These are phyloP conservation scores for Marisa cornuarietis DNA, from an alignment of 1,140 invertebrate genomes.

Conservation along the genomic window DNA sequence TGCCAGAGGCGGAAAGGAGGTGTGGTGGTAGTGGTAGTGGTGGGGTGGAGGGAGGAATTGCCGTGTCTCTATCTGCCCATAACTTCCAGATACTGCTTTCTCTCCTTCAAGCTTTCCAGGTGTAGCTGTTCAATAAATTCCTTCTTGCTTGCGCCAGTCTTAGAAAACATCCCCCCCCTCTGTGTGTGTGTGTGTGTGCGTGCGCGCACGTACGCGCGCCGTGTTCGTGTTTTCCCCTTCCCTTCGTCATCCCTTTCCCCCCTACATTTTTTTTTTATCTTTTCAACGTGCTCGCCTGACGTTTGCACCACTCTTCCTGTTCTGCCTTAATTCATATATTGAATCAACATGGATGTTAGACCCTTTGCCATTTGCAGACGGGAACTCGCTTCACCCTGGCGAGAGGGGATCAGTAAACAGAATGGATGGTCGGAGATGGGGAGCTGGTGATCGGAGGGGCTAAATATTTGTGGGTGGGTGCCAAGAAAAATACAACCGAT, in stretches of 20 bases:
- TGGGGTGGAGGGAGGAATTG: too few species aligned
- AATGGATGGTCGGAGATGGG: constrained; percentile 14
- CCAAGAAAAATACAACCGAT: constrained; percentile 24
- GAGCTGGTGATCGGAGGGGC: background rate
- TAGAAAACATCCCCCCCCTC: too few species aligned
- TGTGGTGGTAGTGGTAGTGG: too few species aligned
- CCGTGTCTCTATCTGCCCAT: too few species aligned
- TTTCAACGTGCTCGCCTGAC: background rate
- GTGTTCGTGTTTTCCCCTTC: too few species aligned
- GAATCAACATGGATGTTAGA: background rate
- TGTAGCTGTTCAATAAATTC: too few species aligned
- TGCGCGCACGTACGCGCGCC: too few species aligned
- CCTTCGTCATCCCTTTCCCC: background rate
- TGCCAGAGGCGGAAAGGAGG: too few species aligned
- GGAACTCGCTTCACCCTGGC: constrained; percentile 5
- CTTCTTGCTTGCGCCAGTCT: too few species aligned
- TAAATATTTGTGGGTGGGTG: constrained; percentile 34
- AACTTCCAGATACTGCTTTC: too few species aligned
- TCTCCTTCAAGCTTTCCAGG: too few species aligned
- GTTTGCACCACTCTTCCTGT: background rate
- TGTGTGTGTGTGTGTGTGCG: too few species aligned
- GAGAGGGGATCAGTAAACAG: constrained; percentile 23
- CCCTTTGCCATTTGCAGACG: constrained; percentile 17
- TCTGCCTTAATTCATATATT: constrained; percentile 16
- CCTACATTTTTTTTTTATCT: background rate